phyloP scores from a whole-genome alignment of 2,113 vertebrate species.

The Phyllostomus discolor region DNA sequence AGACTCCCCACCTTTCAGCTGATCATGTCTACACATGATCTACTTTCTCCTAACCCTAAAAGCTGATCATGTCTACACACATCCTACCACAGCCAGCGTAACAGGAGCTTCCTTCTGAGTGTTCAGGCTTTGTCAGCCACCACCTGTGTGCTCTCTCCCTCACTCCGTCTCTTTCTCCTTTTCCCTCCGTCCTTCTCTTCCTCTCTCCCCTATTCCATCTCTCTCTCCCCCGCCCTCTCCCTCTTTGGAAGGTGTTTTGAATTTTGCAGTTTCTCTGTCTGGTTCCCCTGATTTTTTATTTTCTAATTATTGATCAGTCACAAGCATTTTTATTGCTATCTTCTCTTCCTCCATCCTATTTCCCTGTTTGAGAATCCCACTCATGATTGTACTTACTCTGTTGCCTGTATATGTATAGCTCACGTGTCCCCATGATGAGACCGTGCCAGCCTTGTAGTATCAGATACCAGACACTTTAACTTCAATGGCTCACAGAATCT shows the following conservation, averaged over 20 bases:
- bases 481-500: background rate
- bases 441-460: background rate
- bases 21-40: background rate
- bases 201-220: rapidly evolving
- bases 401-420: background rate
- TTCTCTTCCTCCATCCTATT: background rate
- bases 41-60: no score
- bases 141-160: no score
- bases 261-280: background rate
- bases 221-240: rapidly evolving
- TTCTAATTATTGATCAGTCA: background rate
- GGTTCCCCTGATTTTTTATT: background rate
- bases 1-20: background rate
- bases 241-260: background rate
- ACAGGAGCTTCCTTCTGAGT: background rate
- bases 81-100: background rate
- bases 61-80: background rate
- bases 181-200: background rate
- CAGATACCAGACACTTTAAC: background rate
- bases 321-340: background rate
- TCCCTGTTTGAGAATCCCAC: background rate
- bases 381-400: background rate
- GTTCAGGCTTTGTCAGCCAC: background rate
- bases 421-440: background rate
- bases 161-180: no score